Percentiles rank a stretch among this genome's conserved stretches.
Evolutionary conservation across 1,140 invertebrate genomes (phyloP).

Genomic region (Chironomus striatipennis): DNA sequence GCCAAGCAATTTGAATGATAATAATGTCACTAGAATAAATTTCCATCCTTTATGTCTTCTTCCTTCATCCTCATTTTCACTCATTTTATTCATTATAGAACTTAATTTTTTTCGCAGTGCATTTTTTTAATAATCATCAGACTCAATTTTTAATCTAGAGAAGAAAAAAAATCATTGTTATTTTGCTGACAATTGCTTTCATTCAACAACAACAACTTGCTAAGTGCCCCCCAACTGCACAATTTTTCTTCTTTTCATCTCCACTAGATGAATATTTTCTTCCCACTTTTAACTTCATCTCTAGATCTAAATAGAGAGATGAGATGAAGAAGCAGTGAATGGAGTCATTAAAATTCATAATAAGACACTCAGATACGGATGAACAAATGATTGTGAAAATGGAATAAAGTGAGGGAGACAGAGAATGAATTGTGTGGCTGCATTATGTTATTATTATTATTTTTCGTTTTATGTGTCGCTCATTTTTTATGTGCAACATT

Average conservation of each 20-base stretch:
- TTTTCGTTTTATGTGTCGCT: no score
- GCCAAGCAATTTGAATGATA: conserved; percentile 1
- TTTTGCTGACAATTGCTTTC: neutral
- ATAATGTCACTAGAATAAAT: neutral
- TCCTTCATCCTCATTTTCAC: no score
- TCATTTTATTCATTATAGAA: no score
- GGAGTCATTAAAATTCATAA: conserved; percentile 14
- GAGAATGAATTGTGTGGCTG: no score
- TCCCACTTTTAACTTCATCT: no score
- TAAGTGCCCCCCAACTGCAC: neutral
- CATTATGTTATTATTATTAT: no score
- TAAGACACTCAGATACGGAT: neutral
- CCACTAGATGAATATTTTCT: neutral
- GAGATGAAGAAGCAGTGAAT: no score
- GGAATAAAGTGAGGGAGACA: neutral
- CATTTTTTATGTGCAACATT: no score
- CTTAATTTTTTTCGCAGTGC: neutral
- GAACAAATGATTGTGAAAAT: neutral
- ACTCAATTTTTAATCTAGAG: neutral
- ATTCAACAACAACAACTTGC: neutral
- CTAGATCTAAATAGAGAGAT: no score
- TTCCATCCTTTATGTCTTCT: no score
- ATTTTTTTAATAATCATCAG: neutral
- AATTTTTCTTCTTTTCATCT: neutral
- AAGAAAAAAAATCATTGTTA: neutral